These are phyloP conservation scores for Anaspis maculata DNA, from an alignment of 2,888 invertebrate species.

Conservation along the genomic window DNA sequence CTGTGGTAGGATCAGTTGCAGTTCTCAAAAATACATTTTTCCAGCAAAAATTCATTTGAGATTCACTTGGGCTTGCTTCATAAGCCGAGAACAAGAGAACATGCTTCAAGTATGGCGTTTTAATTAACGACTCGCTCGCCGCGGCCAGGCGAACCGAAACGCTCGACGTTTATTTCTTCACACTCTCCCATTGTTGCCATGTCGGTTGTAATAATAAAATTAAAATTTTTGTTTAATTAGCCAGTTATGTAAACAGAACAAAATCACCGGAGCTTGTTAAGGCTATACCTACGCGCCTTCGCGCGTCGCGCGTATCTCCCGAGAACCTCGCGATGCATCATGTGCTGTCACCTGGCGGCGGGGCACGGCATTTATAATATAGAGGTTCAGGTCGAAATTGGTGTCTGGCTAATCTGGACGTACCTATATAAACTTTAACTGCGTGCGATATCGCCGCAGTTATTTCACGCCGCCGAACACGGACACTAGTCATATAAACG, in stretches of 20 bases:
- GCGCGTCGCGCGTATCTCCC: no score
- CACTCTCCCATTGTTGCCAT: slow-evolving; percentile 20
- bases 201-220: slow-evolving; percentile 26
- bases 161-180: slow-evolving; percentile 21
- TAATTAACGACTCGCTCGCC: slow-evolving; percentile 25
- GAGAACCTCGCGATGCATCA: no score
- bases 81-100: slow-evolving; percentile 23
- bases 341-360: slow-evolving; percentile 7
- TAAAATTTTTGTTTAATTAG: slow-evolving; percentile 27
- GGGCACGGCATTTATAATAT: slow-evolving; percentile 6
- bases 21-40: no score
- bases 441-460: slow-evolving; percentile 30
- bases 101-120: slow-evolving; percentile 22
- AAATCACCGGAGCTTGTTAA: background rate
- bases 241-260: slow-evolving; percentile 19
- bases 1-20: no score
- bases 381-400: slow-evolving; percentile 10
- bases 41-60: no score
- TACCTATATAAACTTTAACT: slow-evolving; percentile 26
- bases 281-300: no score
- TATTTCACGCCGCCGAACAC: slow-evolving; percentile 29
- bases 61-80: no score
- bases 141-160: slow-evolving; percentile 24
- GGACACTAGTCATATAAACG: slow-evolving; percentile 32
- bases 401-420: slow-evolving; percentile 16